phyloP scores from a whole-genome alignment of 2,797 vertebrate genomes.

The Pteropus rufus region DNA sequence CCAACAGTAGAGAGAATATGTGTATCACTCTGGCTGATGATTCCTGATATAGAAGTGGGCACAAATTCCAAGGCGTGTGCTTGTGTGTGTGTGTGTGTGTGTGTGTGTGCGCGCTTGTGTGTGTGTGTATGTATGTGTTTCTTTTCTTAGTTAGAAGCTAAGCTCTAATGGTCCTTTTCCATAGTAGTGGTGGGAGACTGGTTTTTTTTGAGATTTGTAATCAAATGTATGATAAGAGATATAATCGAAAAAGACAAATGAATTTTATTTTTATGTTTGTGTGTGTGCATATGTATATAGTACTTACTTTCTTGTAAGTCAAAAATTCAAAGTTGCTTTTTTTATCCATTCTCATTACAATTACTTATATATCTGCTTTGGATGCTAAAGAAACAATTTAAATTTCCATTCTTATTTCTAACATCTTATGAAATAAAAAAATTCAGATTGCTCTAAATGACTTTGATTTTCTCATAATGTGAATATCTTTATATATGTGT shows the following conservation, averaged over 20 bases:
- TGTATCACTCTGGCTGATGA: fast-evolving
- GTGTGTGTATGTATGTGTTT: background rate
- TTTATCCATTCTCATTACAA: background rate
- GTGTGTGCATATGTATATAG: background rate
- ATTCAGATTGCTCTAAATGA: background rate
- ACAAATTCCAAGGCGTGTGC: background rate
- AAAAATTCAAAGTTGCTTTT: background rate
- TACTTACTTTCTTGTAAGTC: slow-evolving; percentile 12
- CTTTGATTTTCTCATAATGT: slow-evolving; percentile 36
- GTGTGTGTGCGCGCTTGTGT: background rate
- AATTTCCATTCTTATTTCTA: slow-evolving; percentile 53
- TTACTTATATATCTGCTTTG: background rate
- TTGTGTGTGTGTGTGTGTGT: background rate
- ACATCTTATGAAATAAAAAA: background rate
- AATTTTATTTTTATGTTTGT: background rate
- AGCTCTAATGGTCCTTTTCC: background rate
- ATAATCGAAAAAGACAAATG: background rate
- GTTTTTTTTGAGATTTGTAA: background rate
- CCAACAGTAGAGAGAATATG: background rate
- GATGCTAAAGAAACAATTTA: background rate
- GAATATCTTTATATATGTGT: background rate
- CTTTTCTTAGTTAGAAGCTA: background rate
- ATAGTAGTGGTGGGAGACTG: background rate
- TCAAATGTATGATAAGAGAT: background rate
- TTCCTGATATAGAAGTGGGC: background rate